A percentile compares a stretch with the other conserved stretches of the same genome.
Evolutionary conservation across 2,113 vertebrate species (phyloP).

Genomic region (Takifugu flavidus): DNA sequence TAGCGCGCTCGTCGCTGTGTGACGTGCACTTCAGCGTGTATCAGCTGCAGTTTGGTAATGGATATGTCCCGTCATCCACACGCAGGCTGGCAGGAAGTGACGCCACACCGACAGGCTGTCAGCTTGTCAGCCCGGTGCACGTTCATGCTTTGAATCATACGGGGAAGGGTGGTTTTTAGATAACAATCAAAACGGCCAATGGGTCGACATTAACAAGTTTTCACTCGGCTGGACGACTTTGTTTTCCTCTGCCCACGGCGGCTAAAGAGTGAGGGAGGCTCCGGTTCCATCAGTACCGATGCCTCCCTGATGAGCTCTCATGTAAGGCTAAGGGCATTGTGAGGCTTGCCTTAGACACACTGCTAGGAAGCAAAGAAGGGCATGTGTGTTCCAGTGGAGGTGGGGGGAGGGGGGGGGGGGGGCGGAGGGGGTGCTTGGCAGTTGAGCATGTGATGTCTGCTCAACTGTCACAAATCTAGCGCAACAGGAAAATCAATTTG

Average conservation of each 20-base stretch:
- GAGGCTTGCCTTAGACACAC: conserved; percentile 64
- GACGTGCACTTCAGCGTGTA: conserved; percentile 20
- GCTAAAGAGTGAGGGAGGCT: conserved; percentile 27
- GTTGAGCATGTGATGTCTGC: conserved; percentile 78
- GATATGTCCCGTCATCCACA: conserved; percentile 29
- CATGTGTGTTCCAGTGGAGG: conserved; percentile 14
- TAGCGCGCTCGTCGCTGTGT: conserved; percentile 13
- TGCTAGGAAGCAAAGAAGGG: conserved; percentile 29
- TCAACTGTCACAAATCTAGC: conserved; percentile 79
- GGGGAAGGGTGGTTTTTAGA: conserved; percentile 2
- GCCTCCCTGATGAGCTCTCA: conserved; percentile 52
- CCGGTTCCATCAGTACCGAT: too few species aligned
- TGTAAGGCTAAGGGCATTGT: conserved; percentile 48
- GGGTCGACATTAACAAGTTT: conserved; percentile 6
- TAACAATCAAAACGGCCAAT: conserved; percentile 1
- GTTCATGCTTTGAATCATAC: conserved; percentile 9
- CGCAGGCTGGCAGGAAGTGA: conserved; percentile 48
- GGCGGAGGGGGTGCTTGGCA: conserved; percentile 33
- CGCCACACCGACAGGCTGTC: conserved; percentile 40
- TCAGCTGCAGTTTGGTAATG: conserved; percentile 30
- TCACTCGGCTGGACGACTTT: conserved; percentile 23
- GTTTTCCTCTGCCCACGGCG: conserved; percentile 12
- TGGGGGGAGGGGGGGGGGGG: conserved; percentile 30
- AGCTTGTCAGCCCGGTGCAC: conserved; percentile 26
- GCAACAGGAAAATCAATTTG: conserved; percentile 81